Evolutionary conservation across 2,888 invertebrate species (phyloP).

Genomic region (Augiades crinisus): DNA sequence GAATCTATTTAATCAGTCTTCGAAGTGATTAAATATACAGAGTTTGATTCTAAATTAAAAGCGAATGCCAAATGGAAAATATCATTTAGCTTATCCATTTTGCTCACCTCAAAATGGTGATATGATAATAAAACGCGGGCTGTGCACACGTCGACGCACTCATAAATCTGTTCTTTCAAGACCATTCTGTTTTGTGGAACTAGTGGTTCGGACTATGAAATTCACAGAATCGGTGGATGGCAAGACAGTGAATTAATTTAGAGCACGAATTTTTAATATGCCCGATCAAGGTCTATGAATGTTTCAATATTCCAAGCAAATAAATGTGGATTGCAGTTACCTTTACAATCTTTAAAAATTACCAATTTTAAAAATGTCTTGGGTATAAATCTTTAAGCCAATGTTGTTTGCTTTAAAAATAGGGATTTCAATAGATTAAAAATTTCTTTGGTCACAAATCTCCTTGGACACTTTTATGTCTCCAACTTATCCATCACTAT

Average conservation of each 20-base stretch:
- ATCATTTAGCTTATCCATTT: slow-evolving; percentile 31
- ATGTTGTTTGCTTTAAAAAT: too few relatives aligned
- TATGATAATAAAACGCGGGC: slow-evolving; percentile 53
- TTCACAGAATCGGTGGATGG: slow-evolving; percentile 19
- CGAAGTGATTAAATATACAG: too few relatives aligned
- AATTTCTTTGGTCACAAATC: background rate
- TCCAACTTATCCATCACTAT: background rate
- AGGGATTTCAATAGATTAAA: too few relatives aligned
- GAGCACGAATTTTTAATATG: background rate
- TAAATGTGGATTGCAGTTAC: too few relatives aligned
- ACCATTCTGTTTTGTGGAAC: slow-evolving; percentile 52
- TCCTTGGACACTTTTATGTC: background rate
- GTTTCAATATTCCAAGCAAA: too few relatives aligned
- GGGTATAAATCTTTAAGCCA: too few relatives aligned
- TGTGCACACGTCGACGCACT: slow-evolving; percentile 49
- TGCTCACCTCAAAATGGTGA: slow-evolving; percentile 44
- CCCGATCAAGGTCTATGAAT: background rate
- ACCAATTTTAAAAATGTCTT: too few relatives aligned
- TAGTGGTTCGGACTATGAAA: slow-evolving; percentile 24
- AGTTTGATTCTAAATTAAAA: background rate
- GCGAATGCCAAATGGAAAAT: slow-evolving; percentile 17
- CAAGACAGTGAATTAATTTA: slow-evolving; percentile 10
- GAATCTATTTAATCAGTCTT: background rate
- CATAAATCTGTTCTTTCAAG: slow-evolving; percentile 62
- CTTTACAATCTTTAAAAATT: too few relatives aligned